These are phyloP conservation scores for Rhodinocichla rosea DNA, from an alignment of 2,113 vertebrate genomes.

Conservation along the genomic window DNA sequence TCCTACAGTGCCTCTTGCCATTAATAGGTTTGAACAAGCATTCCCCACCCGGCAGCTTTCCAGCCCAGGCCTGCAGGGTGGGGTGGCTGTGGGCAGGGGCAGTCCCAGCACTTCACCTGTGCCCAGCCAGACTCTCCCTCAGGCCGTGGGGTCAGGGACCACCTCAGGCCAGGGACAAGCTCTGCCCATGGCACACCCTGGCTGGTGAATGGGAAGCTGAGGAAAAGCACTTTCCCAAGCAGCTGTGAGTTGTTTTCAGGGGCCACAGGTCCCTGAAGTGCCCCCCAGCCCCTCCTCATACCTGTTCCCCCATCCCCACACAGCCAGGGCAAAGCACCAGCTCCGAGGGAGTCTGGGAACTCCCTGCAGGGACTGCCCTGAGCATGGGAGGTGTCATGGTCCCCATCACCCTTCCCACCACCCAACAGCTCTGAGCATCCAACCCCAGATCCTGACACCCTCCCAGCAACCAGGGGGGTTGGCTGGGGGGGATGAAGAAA, in stretches of 20 bases:
- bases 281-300: no score
- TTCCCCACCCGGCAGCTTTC: not conserved
- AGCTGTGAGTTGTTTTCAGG: not conserved
- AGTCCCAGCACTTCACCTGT: not conserved
- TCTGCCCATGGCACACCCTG: not conserved
- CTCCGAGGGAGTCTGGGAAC: not conserved
- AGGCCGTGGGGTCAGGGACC: accelerated
- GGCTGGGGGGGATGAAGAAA: not conserved
- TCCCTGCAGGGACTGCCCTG: not conserved
- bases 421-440: not conserved
- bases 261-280: not conserved
- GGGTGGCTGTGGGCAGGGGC: not conserved
- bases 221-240: not conserved
- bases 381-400: accelerated
- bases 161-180: not conserved
- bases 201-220: not conserved
- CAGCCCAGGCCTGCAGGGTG: not conserved
- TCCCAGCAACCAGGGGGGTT: not conserved
- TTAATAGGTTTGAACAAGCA: not conserved
- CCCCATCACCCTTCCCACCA: not conserved
- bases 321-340: not conserved
- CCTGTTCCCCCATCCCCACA: not conserved
- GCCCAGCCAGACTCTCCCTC: not conserved
- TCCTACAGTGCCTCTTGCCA: not conserved
- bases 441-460: not conserved